Percentiles rank a stretch among this genome's conserved stretches.
These are phyloP conservation scores for Pristis pectinata DNA, from an alignment of 2,797 vertebrate species.

Conservation along the genomic window DNA sequence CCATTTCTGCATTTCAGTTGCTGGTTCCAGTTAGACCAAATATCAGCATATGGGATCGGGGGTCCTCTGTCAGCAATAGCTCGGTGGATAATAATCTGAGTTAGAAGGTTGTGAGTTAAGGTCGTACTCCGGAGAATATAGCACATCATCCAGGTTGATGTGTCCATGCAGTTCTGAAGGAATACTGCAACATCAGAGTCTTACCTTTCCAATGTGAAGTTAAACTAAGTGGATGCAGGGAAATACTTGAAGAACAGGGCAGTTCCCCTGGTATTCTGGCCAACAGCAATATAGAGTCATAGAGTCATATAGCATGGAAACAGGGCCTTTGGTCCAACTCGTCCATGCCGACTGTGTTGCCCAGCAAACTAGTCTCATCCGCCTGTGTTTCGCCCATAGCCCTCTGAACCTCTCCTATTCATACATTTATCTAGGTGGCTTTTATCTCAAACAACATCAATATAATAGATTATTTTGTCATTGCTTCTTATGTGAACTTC, in stretches of 20 bases:
- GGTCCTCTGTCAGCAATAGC: not conserved
- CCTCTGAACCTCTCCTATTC: no score
- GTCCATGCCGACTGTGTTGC: no score
- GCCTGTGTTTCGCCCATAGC: no score
- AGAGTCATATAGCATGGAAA: no score
- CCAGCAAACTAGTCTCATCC: no score
- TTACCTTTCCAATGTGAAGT: not conserved
- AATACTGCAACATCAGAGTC: no score
- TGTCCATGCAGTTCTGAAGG: not conserved
- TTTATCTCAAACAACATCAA: not conserved
- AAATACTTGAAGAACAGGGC: not conserved
- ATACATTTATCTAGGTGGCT: no score
- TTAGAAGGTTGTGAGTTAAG: not conserved
- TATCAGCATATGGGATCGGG: not conserved
- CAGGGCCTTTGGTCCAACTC: no score
- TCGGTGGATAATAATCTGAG: not conserved
- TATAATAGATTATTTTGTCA: not conserved
- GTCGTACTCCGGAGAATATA: not conserved
- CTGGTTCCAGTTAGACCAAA: not conserved
- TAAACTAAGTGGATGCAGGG: not conserved
- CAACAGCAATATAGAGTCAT: not conserved
- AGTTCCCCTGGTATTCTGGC: not conserved
- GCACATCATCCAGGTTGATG: not conserved
- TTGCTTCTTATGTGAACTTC: not conserved
- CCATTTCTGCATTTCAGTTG: not conserved